Evolutionary conservation across 64 coral and sea anemone genomes (phyloP).

Genomic region (Porites lutea): DNA sequence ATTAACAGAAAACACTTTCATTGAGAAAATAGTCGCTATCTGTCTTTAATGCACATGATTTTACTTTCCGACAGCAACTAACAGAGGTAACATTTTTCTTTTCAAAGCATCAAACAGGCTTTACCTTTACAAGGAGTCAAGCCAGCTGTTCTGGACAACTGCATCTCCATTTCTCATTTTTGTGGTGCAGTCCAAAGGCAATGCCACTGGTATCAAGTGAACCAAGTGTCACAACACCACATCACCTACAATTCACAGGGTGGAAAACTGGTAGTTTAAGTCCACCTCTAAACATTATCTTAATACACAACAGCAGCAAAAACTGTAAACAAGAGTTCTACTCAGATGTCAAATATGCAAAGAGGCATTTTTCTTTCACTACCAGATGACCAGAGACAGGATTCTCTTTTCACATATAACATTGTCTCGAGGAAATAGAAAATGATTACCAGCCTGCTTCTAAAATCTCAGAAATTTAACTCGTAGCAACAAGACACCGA

Average conservation of each 20-base stretch:
- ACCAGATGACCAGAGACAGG: not conserved
- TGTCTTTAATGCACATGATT: no score
- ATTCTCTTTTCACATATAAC: not conserved
- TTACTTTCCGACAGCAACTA: not conserved
- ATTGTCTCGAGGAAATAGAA: no score
- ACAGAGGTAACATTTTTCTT: not conserved
- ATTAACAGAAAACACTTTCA: not conserved
- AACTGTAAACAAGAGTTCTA: no score
- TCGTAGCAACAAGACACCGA: no score
- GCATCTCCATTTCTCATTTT: not conserved
- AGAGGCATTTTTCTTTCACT: no score
- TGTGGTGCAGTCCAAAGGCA: conserved; percentile 36
- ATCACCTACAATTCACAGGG: conserved; percentile 22
- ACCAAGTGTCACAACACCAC: conserved; percentile 54
- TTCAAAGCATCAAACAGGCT: conserved; percentile 17
- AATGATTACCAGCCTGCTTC: no score
- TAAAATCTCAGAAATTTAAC: no score
- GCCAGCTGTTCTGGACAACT: conserved; percentile 19
- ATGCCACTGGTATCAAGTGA: conserved; percentile 42
- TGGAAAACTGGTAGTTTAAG: conserved; percentile 41
- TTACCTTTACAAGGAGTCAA: conserved; percentile 3
- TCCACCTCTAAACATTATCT: not conserved
- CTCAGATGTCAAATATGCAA: no score
- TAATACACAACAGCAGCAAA: not conserved
- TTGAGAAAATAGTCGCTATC: not conserved